These are phyloP conservation scores for Amphilophus citrinellus DNA, from an alignment of 2,113 vertebrate species.

Conservation along the genomic window DNA sequence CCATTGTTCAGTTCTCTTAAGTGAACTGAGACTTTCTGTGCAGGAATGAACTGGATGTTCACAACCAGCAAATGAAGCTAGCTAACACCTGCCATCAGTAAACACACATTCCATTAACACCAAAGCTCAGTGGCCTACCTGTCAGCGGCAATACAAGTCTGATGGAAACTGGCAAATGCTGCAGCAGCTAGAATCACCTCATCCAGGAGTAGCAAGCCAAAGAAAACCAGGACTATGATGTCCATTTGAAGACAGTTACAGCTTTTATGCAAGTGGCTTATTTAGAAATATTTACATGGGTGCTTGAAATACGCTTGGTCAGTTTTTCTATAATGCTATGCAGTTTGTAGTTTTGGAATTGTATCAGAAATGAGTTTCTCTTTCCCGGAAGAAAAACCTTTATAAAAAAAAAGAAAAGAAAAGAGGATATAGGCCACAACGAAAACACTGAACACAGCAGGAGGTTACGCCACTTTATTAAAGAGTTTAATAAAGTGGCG, in stretches of 20 bases:
- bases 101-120: conserved; percentile 55
- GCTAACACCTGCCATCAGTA: conserved; percentile 30
- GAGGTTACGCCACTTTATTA: background rate
- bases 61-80: background rate
- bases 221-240: background rate
- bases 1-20: conserved; percentile 10
- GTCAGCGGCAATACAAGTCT: conserved; percentile 29
- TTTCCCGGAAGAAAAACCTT: background rate
- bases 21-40: conserved; percentile 8
- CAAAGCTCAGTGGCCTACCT: conserved; percentile 27
- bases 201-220: background rate
- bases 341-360: background rate
- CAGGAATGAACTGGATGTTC: conserved; percentile 26
- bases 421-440: background rate
- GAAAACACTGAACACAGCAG: background rate
- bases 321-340: background rate
- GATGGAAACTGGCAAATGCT: conserved; percentile 4
- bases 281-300: background rate
- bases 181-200: conserved; percentile 1
- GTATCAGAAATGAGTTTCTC: background rate
- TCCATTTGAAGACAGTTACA: background rate
- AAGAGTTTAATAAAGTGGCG: background rate
- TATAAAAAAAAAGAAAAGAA: background rate
- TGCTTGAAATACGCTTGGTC: background rate
- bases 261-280: background rate